phyloP scores from a whole-genome alignment of 37 sponge, comb jelly and placozoan species.

The Ianthella basta region DNA sequence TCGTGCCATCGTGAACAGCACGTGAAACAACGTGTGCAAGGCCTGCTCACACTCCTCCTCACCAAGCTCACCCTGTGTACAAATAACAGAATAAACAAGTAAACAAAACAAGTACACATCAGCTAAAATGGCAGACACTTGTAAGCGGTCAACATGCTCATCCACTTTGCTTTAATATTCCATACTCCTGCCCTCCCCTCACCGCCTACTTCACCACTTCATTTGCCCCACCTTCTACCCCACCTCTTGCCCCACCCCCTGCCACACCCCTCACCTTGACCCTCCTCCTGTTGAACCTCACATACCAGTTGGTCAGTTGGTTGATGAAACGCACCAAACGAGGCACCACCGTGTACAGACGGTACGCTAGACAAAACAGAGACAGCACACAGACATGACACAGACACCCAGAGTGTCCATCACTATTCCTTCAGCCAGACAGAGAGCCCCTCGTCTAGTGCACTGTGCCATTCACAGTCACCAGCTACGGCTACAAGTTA shows the following conservation, averaged over 20 bases:
- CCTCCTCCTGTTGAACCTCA: slow-evolving; percentile 91
- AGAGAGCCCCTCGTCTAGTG: neutral
- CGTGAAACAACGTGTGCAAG: slow-evolving; percentile 83
- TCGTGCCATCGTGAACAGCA: slow-evolving; percentile 84
- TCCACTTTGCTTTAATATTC: too few relatives aligned
- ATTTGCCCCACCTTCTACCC: too few relatives aligned
- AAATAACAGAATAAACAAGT: neutral
- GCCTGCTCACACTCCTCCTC: slow-evolving; percentile 67
- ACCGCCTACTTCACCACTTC: too few relatives aligned
- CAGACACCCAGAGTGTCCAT: neutral
- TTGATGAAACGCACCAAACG: slow-evolving; percentile 89
- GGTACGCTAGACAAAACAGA: slow-evolving; percentile 61
- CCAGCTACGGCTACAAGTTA: too few relatives aligned
- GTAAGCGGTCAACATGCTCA: too few relatives aligned
- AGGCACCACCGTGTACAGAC: slow-evolving; percentile 96
- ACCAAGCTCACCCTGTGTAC: slow-evolving; percentile 75
- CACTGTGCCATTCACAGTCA: neutral
- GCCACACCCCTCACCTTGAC: slow-evolving; percentile 67
- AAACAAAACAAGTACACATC: neutral
- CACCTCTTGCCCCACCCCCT: neutral
- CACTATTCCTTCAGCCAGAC: too few relatives aligned
- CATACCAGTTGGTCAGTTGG: slow-evolving; percentile 98
- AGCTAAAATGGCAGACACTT: too few relatives aligned
- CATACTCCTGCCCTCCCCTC: too few relatives aligned
- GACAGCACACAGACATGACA: slow-evolving; percentile 6